Evolutionary conservation across 2,113 vertebrate genomes (phyloP).

Genomic region (Lagopus leucura): DNA sequence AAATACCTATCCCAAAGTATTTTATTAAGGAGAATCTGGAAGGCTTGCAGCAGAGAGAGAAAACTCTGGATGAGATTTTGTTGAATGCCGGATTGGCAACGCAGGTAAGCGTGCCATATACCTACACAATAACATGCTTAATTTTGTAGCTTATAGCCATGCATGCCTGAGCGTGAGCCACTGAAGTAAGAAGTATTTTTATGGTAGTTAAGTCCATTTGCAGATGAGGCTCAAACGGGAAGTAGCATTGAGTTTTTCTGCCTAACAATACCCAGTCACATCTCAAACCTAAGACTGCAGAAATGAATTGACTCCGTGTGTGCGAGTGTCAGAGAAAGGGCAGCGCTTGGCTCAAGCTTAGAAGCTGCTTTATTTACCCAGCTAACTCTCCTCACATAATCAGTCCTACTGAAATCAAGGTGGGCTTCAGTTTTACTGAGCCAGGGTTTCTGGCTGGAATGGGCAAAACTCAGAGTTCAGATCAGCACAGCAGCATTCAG

Average conservation of each 20-base stretch:
- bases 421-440: not conserved
- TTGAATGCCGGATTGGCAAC: slow-evolving; percentile 35
- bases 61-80: slow-evolving; percentile 78
- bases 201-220: not conserved
- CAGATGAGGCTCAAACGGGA: not conserved
- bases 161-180: not conserved
- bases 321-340: not conserved
- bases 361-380: slow-evolving; percentile 1
- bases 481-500: not conserved
- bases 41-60: slow-evolving; percentile 79
- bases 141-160: not conserved
- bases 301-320: not conserved
- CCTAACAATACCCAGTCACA: not conserved
- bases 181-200: not conserved
- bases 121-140: rapidly evolving
- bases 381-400: not conserved
- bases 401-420: not conserved
- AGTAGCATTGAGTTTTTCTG: not conserved
- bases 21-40: slow-evolving; percentile 85
- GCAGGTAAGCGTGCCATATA: slow-evolving; percentile 44
- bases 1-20: slow-evolving; percentile 87
- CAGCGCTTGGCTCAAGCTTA: not conserved
- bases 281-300: not conserved
- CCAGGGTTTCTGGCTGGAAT: not conserved
- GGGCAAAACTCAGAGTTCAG: not conserved